phyloP scores from a whole-genome alignment of 2,797 vertebrate genomes.

The Kryptolebias ocellatus region DNA sequence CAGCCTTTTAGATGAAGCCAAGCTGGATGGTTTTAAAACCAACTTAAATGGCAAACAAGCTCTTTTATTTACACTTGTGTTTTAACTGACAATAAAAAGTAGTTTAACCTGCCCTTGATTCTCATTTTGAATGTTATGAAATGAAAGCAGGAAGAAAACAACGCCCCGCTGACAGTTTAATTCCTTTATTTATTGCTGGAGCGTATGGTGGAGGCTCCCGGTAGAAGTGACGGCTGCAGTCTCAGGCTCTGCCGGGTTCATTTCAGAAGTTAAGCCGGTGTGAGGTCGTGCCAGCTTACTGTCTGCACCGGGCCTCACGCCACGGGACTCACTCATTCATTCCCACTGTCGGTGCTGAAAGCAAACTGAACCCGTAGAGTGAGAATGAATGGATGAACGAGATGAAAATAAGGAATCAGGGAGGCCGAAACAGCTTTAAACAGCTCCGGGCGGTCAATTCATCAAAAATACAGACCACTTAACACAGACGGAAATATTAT shows the following conservation, averaged over 20 bases:
- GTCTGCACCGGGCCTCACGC: conserved; percentile 69
- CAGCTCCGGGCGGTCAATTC: neutral
- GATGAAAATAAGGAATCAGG: conserved; percentile 18
- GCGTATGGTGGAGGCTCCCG: conserved; percentile 65
- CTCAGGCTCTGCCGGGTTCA: conserved; percentile 63
- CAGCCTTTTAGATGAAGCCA: neutral
- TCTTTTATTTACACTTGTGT: too few relatives aligned
- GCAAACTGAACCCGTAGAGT: conserved; percentile 19
- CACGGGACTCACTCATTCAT: conserved; percentile 53
- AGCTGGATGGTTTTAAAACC: too few relatives aligned
- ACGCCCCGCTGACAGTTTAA: conserved; percentile 54
- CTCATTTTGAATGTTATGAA: neutral
- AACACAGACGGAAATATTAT: neutral
- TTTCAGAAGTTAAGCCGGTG: conserved; percentile 62
- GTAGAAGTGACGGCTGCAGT: conserved; percentile 54
- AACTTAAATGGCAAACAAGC: too few relatives aligned
- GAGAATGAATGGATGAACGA: conserved; percentile 46
- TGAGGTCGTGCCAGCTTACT: conserved; percentile 67
- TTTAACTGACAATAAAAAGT: too few relatives aligned
- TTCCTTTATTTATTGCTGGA: conserved; percentile 62
- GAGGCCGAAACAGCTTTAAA: conserved; percentile 19
- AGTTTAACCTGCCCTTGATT: neutral
- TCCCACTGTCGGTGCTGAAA: conserved; percentile 48
- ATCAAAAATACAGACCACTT: neutral
- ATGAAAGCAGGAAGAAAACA: neutral